These are phyloP conservation scores for Drosophila oshimai DNA, from an alignment of 1,140 invertebrate genomes.

Conservation along the genomic window DNA sequence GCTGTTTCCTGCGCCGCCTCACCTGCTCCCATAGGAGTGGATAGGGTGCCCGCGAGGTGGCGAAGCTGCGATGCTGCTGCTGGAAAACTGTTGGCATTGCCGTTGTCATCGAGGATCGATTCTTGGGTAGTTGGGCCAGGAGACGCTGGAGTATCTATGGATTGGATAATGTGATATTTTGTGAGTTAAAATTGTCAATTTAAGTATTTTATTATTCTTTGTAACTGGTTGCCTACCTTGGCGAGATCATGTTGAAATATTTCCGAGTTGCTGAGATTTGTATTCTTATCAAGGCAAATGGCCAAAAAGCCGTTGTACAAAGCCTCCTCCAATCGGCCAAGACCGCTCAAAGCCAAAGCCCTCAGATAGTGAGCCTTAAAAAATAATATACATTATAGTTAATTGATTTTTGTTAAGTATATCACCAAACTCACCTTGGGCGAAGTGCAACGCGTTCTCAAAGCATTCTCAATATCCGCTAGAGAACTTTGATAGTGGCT, in stretches of 20 bases:
- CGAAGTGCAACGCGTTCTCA: slow-evolving; percentile 88
- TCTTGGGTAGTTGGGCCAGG: slow-evolving; percentile 74
- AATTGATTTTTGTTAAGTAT: not conserved
- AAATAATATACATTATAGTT: not conserved
- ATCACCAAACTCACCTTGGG: slow-evolving; percentile 85
- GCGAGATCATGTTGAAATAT: slow-evolving; percentile 82
- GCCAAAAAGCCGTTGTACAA: slow-evolving; percentile 85
- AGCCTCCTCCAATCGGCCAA: slow-evolving; percentile 88
- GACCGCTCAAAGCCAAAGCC: slow-evolving; percentile 85
- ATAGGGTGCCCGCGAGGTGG: slow-evolving; percentile 45
- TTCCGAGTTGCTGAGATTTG: slow-evolving; percentile 81
- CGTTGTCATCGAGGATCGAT: slow-evolving; percentile 25
- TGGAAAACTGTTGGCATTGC: slow-evolving; percentile 22
- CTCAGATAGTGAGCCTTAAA: slow-evolving; percentile 87
- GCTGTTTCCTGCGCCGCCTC: slow-evolving; percentile 49
- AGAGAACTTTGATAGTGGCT: slow-evolving; percentile 87
- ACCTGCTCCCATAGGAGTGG: slow-evolving; percentile 58
- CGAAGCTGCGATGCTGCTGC: slow-evolving; percentile 51
- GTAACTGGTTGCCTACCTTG: slow-evolving; percentile 58
- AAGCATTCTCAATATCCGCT: slow-evolving; percentile 87
- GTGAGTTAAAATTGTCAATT: not conserved
- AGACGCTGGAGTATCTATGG: slow-evolving; percentile 77
- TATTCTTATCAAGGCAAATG: slow-evolving; percentile 73
- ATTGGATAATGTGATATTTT: not conserved
- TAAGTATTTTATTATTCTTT: not conserved